These are phyloP conservation scores for Neotoxoptera formosana DNA, from an alignment of 1,140 invertebrate genomes.

Conservation along the genomic window DNA sequence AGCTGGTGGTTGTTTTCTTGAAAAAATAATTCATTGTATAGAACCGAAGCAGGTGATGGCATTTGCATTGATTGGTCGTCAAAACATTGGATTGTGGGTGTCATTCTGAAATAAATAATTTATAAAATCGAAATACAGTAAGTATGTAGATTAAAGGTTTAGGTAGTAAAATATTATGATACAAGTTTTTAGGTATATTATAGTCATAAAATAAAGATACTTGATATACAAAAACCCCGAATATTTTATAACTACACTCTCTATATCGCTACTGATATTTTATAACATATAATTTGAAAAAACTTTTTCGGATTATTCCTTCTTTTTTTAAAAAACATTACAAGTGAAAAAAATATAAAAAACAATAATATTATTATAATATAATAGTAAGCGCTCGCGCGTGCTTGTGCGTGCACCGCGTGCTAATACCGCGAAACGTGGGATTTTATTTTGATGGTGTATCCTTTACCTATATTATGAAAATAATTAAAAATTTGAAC, in stretches of 20 bases:
- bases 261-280: background rate
- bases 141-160: too few relatives aligned
- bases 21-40: background rate
- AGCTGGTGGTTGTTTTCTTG: constrained; percentile 28
- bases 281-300: background rate
- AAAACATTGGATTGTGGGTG: constrained; percentile 43
- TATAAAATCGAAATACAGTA: background rate
- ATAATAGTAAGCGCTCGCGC: background rate
- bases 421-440: background rate
- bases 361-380: background rate
- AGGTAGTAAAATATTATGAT: too few relatives aligned
- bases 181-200: too few relatives aligned
- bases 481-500: background rate
- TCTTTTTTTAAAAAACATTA: background rate
- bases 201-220: background rate
- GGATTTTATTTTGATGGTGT: background rate
- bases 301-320: background rate
- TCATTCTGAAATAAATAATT: constrained; percentile 25
- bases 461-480: background rate
- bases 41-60: background rate
- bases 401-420: background rate
- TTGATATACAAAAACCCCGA: background rate
- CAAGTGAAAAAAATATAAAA: too few relatives aligned
- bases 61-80: constrained; percentile 41
- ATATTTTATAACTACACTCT: background rate